These are phyloP conservation scores for Phalanger gymnotis DNA, from an alignment of 2,797 vertebrate genomes.

Conservation along the genomic window DNA sequence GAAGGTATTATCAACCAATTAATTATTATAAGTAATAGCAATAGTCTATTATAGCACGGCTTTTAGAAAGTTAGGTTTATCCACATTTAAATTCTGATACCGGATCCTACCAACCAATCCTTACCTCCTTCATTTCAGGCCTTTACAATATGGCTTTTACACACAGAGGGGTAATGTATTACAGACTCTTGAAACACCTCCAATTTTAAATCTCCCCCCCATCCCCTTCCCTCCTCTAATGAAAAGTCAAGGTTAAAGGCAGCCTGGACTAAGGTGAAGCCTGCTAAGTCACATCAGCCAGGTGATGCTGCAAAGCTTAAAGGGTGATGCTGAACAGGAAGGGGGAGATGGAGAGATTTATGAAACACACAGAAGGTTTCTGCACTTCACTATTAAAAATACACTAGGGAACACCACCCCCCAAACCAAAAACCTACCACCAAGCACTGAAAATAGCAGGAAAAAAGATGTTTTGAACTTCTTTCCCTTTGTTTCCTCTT, in stretches of 20 bases:
- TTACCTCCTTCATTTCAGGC: conserved; percentile 69
- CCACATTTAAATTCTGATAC: conserved; percentile 73
- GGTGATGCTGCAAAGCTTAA: conserved; percentile 39
- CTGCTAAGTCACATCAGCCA: conserved; percentile 42
- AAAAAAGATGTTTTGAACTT: conserved; percentile 62
- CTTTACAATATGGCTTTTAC: conserved; percentile 70
- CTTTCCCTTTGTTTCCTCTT: conserved; percentile 55
- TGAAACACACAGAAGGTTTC: conserved; percentile 65
- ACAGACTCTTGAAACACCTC: conserved; percentile 76
- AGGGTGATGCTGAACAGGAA: conserved; percentile 63
- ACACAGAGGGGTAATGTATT: conserved; percentile 70
- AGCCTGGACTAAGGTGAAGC: conserved; percentile 22
- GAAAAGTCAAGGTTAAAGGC: conserved; percentile 67
- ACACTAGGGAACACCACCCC: neutral
- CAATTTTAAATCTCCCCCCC: conserved; percentile 58
- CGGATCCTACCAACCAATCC: conserved; percentile 52
- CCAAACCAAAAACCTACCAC: neutral
- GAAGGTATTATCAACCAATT: conserved; percentile 64
- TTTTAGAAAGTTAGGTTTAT: conserved; percentile 68
- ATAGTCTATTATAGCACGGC: conserved; percentile 68
- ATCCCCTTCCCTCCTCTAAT: conserved; percentile 63
- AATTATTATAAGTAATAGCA: conserved; percentile 73
- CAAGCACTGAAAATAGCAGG: conserved; percentile 57
- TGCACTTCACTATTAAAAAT: conserved; percentile 65
- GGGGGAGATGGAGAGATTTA: conserved; percentile 54